These are phyloP conservation scores for Falco concolor DNA, from an alignment of 2,797 vertebrate species.

Conservation along the genomic window DNA sequence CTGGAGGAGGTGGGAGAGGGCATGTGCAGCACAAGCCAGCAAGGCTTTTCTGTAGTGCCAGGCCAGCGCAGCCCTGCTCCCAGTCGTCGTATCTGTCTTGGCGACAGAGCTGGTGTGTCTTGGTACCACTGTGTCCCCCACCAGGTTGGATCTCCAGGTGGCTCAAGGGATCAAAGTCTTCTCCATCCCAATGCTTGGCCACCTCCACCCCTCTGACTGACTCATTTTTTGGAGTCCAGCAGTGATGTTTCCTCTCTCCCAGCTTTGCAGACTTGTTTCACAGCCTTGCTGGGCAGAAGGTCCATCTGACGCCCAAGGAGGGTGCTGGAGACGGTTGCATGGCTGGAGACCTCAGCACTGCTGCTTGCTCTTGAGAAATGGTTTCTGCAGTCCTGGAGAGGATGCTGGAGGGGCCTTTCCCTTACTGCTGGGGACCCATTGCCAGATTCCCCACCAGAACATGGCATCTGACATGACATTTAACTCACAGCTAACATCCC, in stretches of 20 bases:
- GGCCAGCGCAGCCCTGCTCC: not conserved
- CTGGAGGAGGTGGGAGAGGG: not conserved
- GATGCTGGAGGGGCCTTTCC: not conserved
- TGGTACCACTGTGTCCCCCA: not conserved
- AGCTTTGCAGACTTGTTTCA: not conserved
- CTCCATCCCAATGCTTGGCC: not conserved
- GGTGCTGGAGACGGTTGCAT: fast-evolving
- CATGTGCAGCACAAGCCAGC: not conserved
- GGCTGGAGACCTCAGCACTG: not conserved
- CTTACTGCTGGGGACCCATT: not conserved
- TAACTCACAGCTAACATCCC: not conserved
- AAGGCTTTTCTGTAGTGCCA: not conserved
- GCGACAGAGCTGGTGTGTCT: not conserved
- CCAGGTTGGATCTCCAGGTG: not conserved
- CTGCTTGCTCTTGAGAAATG: not conserved
- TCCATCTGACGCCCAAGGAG: not conserved
- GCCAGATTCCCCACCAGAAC: not conserved
- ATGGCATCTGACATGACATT: not conserved
- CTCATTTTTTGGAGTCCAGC: not conserved
- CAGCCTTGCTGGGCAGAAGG: not conserved
- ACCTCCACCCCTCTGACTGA: not conserved
- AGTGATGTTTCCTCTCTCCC: not conserved
- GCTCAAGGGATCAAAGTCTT: not conserved
- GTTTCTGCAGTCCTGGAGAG: not conserved
- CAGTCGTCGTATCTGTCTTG: not conserved